A percentile compares a stretch with the other conserved stretches of the same genome.
Conservation (phyloP, 1,140 invertebrate genomes). For the Eriosoma lanigerum region DNA sequence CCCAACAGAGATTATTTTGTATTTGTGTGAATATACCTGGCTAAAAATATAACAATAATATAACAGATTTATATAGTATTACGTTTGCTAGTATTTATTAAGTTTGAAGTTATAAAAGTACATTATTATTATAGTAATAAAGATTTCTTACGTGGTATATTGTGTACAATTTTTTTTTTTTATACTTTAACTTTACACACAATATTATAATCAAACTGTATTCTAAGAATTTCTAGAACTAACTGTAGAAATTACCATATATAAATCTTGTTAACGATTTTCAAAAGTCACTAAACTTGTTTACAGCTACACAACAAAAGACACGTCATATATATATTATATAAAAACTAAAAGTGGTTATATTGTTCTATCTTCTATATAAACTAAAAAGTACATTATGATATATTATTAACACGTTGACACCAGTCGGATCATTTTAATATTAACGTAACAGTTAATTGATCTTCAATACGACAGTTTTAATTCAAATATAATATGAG, state of each 20-base stretch:
- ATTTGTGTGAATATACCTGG: too few relatives aligned
- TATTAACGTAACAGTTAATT: constrained; percentile 5
- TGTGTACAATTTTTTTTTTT: too few relatives aligned
- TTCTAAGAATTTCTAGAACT: neutral
- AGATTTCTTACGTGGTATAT: too few relatives aligned
- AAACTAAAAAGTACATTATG: neutral
- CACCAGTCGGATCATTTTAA: constrained; percentile 39
- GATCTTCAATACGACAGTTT: neutral
- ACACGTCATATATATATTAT: neutral
- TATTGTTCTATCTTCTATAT: too few relatives aligned
- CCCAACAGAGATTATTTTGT: too few relatives aligned
- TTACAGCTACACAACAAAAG: neutral
- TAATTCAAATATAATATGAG: neutral
- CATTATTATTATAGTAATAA: too few relatives aligned
- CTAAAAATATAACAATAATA: too few relatives aligned
- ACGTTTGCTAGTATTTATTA: too few relatives aligned
- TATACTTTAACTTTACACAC: too few relatives aligned
- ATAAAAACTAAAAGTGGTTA: too few relatives aligned
- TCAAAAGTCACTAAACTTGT: constrained; percentile 3
- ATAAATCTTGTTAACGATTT: constrained; percentile 8
- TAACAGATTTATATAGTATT: too few relatives aligned
- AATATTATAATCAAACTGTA: constrained; percentile 5
- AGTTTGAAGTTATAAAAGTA: neutral
- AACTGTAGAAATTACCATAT: neutral
- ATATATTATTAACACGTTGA: constrained; percentile 1